Evolutionary conservation across 2,888 invertebrate genomes (phyloP).

Genomic region (Rotaria magnacalcarata): DNA sequence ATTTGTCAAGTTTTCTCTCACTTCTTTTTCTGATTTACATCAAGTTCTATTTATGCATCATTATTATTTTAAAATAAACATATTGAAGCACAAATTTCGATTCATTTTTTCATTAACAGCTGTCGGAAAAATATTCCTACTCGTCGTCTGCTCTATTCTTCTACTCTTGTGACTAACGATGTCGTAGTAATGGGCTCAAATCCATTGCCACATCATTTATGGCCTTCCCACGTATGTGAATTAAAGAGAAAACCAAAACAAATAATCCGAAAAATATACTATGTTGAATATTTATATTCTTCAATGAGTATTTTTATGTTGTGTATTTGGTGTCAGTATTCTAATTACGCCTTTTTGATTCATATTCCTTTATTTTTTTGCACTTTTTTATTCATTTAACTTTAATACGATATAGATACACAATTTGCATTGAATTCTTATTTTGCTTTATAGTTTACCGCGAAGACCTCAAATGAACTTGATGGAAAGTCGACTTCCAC

Average conservation of each 20-base stretch:
- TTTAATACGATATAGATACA: not conserved
- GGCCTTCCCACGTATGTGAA: not conserved
- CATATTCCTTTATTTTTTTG: not conserved
- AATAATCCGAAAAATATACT: not conserved
- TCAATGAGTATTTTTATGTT: too few species aligned
- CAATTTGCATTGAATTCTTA: not conserved
- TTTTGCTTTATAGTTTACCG: not conserved
- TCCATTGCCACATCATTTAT: not conserved
- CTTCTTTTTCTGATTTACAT: not conserved
- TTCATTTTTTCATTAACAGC: not conserved
- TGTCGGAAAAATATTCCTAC: not conserved
- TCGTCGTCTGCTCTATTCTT: not conserved
- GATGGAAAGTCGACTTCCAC: not conserved
- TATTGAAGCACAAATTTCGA: not conserved
- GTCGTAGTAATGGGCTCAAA: not conserved
- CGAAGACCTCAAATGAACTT: not conserved
- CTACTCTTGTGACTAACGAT: not conserved
- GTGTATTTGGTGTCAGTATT: not conserved
- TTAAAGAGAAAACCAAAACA: not conserved
- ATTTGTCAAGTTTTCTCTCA: not conserved
- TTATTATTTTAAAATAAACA: not conserved
- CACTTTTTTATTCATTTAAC: not conserved
- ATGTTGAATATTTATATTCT: not conserved
- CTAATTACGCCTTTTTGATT: not conserved
- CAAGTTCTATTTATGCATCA: not conserved